Conservation (phyloP, 2,113 vertebrate species). For the Nasalis larvatus region DNA sequence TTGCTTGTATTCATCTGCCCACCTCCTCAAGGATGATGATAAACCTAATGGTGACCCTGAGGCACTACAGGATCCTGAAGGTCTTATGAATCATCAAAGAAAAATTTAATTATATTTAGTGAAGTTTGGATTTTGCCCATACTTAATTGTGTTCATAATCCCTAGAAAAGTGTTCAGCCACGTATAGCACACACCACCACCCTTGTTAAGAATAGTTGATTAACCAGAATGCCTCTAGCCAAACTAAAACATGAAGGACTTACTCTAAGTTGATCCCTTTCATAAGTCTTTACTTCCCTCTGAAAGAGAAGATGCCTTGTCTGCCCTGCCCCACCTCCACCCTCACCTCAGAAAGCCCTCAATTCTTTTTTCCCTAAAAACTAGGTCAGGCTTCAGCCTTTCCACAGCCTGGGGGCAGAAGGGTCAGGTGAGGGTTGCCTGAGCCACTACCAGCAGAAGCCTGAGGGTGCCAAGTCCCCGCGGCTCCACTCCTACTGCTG, state of each 20-base stretch:
- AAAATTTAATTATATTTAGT: constrained; percentile 43
- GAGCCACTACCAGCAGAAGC: neutral
- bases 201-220: neutral
- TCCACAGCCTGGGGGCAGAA: neutral
- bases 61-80: neutral
- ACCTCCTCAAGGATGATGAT: neutral
- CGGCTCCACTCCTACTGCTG: no score
- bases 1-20: neutral
- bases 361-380: neutral
- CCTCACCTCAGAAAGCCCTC: neutral
- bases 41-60: neutral
- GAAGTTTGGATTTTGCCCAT: constrained; percentile 3
- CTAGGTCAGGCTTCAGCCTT: neutral
- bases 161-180: neutral
- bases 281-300: neutral
- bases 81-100: constrained; percentile 58
- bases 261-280: neutral
- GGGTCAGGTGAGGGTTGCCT: neutral
- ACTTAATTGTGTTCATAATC: constrained; percentile 16
- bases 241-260: neutral
- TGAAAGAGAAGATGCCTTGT: neutral
- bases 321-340: neutral
- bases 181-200: neutral
- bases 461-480: neutral
- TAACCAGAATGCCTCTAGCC: neutral